Conservation (phyloP, 2,888 invertebrate species). For the Bruchidius siliquastri region DNA sequence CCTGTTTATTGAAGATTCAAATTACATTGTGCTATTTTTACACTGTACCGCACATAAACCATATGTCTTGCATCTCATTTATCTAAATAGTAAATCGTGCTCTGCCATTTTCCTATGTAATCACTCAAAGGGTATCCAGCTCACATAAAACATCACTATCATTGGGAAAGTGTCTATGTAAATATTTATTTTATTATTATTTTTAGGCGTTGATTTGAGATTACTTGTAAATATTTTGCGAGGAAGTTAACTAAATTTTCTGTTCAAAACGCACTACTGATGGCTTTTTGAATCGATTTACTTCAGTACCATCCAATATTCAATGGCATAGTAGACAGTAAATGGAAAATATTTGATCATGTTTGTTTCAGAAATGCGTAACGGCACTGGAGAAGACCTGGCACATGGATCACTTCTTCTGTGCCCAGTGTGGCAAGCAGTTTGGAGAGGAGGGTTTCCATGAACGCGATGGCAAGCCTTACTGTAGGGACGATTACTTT, state of each 20-base stretch:
- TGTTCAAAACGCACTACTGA: too few relatives aligned
- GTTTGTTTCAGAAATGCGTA: constrained; percentile 84
- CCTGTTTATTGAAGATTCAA: not conserved
- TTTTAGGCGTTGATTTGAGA: too few relatives aligned
- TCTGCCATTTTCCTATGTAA: not conserved
- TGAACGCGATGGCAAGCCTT: constrained; percentile 92
- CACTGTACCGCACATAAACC: not conserved
- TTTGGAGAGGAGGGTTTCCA: constrained; percentile 98
- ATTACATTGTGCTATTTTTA: not conserved
- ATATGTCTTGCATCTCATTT: not conserved
- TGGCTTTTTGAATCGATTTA: not conserved
- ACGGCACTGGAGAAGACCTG: constrained; percentile 96
- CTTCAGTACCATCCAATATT: not conserved
- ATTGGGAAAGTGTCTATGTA: too few relatives aligned
- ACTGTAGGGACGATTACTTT: constrained; percentile 93
- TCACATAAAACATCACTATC: not conserved
- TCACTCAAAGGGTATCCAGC: too few relatives aligned
- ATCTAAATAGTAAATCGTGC: not conserved
- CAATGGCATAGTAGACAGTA: not conserved
- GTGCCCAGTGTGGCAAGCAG: constrained; percentile 93
- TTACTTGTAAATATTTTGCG: too few relatives aligned
- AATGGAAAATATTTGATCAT: not conserved
- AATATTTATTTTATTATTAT: too few relatives aligned
- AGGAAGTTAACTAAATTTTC: too few relatives aligned
- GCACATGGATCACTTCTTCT: constrained; percentile 99